Percentiles rank a stretch among this genome's conserved stretches.
Evolutionary conservation across 1,140 invertebrate genomes (phyloP).

Genomic region (Proctacanthus coquilletti): DNA sequence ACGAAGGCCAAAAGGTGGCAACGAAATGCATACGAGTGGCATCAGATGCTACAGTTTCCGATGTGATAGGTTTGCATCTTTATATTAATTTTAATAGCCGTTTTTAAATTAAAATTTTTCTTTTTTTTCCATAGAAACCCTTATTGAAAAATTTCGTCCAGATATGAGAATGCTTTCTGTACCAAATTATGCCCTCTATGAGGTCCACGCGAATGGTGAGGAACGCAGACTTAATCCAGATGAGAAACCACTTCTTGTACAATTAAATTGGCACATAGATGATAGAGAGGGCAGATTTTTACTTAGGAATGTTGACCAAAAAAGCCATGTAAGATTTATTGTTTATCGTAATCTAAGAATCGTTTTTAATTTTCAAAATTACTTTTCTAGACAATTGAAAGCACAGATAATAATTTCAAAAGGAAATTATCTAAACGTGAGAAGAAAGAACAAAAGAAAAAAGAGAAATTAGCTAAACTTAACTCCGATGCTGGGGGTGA

Average conservation of each 20-base stretch:
- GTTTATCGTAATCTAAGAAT: too few relatives aligned
- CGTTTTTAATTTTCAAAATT: too few relatives aligned
- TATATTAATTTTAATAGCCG: not conserved
- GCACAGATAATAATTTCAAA: conserved; percentile 39
- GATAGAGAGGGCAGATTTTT: conserved; percentile 95
- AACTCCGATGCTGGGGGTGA: conserved; percentile 59
- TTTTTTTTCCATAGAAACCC: conserved; percentile 42
- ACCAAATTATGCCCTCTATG: conserved; percentile 91
- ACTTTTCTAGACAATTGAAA: conserved; percentile 20
- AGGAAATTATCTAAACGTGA: conserved; percentile 96
- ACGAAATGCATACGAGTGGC: conserved; percentile 98
- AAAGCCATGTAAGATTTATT: conserved; percentile 44
- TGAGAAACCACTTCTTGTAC: conserved; percentile 92
- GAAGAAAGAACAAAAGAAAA: conserved; percentile 96
- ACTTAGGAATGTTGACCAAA: conserved; percentile 73
- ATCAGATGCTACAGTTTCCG: conserved; percentile 83
- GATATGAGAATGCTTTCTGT: conserved; percentile 97
- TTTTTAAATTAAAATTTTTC: conserved; percentile 5
- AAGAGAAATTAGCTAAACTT: conserved; percentile 77
- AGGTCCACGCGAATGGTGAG: conserved; percentile 93
- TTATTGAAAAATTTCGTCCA: conserved; percentile 98
- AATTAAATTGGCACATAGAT: conserved; percentile 97
- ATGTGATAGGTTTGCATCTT: conserved; percentile 77
- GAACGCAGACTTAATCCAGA: conserved; percentile 76
- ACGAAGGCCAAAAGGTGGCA: conserved; percentile 91